Percentiles rank a stretch among this genome's conserved stretches.
phyloP scores from a whole-genome alignment of 2,113 vertebrate species.

The Callocephalon fimbriatum region DNA sequence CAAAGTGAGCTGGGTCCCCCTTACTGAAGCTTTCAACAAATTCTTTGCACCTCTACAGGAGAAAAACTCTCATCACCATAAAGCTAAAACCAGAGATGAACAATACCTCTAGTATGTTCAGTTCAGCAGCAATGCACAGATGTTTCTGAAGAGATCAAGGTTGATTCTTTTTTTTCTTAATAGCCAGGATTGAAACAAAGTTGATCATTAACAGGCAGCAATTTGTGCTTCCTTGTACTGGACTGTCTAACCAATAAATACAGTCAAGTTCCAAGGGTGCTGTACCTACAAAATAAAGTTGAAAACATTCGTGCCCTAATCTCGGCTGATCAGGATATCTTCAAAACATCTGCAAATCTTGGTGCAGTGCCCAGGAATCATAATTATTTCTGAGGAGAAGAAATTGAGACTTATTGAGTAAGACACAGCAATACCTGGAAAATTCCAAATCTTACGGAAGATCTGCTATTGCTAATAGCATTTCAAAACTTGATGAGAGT shows the following conservation, averaged over 20 bases:
- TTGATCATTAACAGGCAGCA: neutral
- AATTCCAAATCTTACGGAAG: slow-evolving; percentile 43
- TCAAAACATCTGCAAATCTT: slow-evolving; percentile 70
- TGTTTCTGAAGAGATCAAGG: neutral
- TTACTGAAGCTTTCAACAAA: neutral
- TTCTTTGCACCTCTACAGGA: neutral
- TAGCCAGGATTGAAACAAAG: neutral
- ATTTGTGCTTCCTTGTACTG: neutral
- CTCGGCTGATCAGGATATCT: slow-evolving; percentile 53
- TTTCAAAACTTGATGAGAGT: slow-evolving; percentile 10
- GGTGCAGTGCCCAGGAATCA: slow-evolving; percentile 51
- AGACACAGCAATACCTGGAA: slow-evolving; percentile 62
- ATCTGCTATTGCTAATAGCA: slow-evolving; percentile 15
- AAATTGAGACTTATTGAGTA: slow-evolving; percentile 49
- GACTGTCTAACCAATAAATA: neutral
- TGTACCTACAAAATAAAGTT: neutral
- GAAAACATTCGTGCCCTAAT: slow-evolving; percentile 51
- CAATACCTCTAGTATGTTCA: accelerated
- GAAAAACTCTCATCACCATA: neutral
- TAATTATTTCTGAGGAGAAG: slow-evolving; percentile 38
- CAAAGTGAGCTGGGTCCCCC: neutral
- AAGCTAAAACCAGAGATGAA: neutral
- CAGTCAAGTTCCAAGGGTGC: neutral
- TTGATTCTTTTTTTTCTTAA: neutral
- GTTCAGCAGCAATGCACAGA: neutral